phyloP scores from a whole-genome alignment of 2,113 vertebrate genomes.

The Trichomycterus rosablanca region DNA sequence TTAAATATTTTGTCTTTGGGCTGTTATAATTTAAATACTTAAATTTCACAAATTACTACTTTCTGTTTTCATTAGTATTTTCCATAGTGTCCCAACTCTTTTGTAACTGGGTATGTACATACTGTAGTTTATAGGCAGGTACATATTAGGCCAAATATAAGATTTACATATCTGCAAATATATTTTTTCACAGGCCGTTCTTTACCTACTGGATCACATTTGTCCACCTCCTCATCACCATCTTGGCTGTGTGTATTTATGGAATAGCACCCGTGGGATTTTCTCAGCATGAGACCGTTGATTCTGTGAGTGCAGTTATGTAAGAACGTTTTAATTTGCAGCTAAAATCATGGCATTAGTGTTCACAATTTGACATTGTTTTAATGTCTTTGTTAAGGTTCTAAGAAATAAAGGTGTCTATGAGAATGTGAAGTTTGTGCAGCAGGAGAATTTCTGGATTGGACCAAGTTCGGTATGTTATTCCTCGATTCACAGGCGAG shows the following conservation, averaged over 20 bases:
- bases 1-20: too few species aligned
- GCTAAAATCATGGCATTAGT: neutral
- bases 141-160: too few species aligned
- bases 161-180: too few species aligned
- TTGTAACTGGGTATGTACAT: too few species aligned
- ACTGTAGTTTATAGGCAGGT: too few species aligned
- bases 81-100: too few species aligned
- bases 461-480: constrained; percentile 91
- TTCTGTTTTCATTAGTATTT: too few species aligned
- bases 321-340: neutral
- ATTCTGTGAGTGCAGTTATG: constrained; percentile 80
- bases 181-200: constrained; percentile 79
- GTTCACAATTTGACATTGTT: neutral
- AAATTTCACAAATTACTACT: too few species aligned
- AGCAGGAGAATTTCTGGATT: constrained; percentile 99
- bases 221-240: constrained; percentile 94
- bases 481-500: neutral
- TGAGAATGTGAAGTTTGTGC: constrained; percentile 96
- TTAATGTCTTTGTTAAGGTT: constrained; percentile 66
- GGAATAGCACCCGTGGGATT: constrained; percentile 96
- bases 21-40: too few species aligned
- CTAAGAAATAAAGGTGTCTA: constrained; percentile 95
- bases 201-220: constrained; percentile 99
- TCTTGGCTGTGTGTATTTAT: constrained; percentile 91
- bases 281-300: constrained; percentile 94